A percentile compares a stretch with the other conserved stretches of the same genome.
Conservation (phyloP, 2,113 vertebrate genomes). For the Neolamprologus fasciatus region DNA sequence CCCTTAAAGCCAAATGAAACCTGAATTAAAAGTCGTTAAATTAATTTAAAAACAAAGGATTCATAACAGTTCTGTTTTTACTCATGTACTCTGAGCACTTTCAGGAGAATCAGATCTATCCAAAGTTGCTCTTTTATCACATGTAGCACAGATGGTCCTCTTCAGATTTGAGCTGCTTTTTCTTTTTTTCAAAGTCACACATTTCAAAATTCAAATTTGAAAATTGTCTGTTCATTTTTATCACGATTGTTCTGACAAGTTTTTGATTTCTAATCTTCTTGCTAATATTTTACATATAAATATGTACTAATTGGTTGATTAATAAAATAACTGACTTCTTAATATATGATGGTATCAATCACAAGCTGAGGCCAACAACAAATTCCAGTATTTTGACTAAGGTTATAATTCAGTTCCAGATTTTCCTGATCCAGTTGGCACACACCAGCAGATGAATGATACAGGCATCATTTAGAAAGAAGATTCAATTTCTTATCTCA, state of each 20-base stretch:
- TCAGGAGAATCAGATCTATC: background rate
- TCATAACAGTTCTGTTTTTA: background rate
- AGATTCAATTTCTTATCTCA: background rate
- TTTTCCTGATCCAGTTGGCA: background rate
- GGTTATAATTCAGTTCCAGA: background rate
- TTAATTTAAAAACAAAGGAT: background rate
- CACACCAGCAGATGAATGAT: rapidly evolving
- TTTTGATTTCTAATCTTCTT: background rate
- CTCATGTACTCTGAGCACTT: background rate
- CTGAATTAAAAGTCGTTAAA: background rate
- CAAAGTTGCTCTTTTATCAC: background rate
- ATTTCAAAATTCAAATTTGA: background rate
- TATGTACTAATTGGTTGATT: background rate
- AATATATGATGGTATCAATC: background rate
- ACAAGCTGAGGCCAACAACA: background rate
- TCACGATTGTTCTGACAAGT: rapidly evolving
- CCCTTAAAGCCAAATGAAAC: background rate
- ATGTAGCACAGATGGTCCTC: background rate
- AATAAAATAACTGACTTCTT: background rate
- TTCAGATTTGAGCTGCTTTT: background rate
- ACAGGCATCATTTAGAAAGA: background rate
- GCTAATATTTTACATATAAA: background rate
- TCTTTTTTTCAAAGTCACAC: background rate
- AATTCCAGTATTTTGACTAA: background rate
- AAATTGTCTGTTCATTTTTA: background rate